phyloP scores from a whole-genome alignment of 2,797 vertebrate genomes.

The Salarias fasciatus region DNA sequence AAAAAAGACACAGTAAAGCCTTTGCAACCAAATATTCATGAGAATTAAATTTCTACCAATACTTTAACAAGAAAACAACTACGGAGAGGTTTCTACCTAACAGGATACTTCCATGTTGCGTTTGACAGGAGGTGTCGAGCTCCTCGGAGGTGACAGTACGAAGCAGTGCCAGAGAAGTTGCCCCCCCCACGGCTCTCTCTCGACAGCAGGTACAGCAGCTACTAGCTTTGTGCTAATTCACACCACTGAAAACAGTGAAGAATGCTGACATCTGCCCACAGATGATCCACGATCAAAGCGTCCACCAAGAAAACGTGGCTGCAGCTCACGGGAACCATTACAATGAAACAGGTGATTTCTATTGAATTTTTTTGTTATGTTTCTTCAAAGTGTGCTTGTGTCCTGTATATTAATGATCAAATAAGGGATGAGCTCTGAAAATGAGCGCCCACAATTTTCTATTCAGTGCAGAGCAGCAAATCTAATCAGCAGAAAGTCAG shows the following conservation, averaged over 20 bases:
- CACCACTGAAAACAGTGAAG: constrained; percentile 27
- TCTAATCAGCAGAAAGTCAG: constrained; percentile 72
- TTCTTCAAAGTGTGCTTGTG: constrained; percentile 56
- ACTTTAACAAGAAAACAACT: no score
- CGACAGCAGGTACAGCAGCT: constrained; percentile 83
- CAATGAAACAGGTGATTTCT: constrained; percentile 82
- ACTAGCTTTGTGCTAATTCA: neutral
- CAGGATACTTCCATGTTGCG: constrained; percentile 4
- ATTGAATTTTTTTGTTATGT: constrained; percentile 60
- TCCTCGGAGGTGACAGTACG: constrained; percentile 82
- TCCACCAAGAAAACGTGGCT: constrained; percentile 74
- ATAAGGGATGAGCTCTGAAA: constrained; percentile 69
- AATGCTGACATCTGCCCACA: constrained; percentile 44
- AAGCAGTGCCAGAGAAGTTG: constrained; percentile 79
- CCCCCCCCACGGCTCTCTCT: constrained; percentile 69
- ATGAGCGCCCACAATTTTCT: constrained; percentile 61
- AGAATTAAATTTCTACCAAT: no score
- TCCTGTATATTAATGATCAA: constrained; percentile 65
- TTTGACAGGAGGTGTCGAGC: constrained; percentile 83
- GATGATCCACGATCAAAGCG: constrained; percentile 77
- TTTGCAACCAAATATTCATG: no score
- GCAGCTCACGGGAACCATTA: constrained; percentile 78
- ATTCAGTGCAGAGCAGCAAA: constrained; percentile 66
- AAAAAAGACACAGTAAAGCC: no score
- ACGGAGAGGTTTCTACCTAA: no score